Evolutionary conservation across 2,113 vertebrate species (phyloP), one percentile per base, ranked within the genome.

Genomic region (Centrocercus urophasianus): DNA sequence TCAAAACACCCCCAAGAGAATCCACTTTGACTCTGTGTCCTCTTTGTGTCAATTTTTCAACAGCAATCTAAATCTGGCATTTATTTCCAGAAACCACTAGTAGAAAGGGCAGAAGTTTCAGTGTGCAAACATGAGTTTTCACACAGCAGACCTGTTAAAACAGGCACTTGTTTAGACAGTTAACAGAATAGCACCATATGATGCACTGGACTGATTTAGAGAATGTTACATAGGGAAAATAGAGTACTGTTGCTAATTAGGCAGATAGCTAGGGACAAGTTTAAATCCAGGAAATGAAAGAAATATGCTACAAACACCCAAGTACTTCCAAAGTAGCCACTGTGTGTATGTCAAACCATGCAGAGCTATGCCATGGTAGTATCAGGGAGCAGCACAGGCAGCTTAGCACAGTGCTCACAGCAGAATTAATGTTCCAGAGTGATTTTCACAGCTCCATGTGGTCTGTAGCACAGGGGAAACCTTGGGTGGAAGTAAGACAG

Each of bases 91-190:
- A 63, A 90, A 52, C 42, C 42, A 2, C 54, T 77, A 52, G 59
- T 42, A 77, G 84, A 85, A 91, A 91, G 71, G 56, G 61, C 50
- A 83, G 65, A 83, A 83, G 15, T 65, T 84, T 61, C 42, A 40
- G 30, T 28, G 25, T 24, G 11, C 54, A 89, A 89, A 77, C 60
- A 60, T 30, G 64, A 83, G 64, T 83, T 87, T 91, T 94, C 72
- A 89, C 63, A 43, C 56, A 93, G 30, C 32, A 88, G 56, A 76
- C 56, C 60, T 72, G 38, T 80, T 93, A 89, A 60, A 89, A 74
- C 11, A 72, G 66, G 15, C 34, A 50, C 70, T 87, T 94, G 72
- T 89, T 93, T 85, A 93, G 87, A 92, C 67, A 86, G 56, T 83
- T 83, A 83, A 74, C 71, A 85, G 82, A 91, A 69, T 64, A 94